Percentiles rank a stretch among this genome's conserved stretches.
Conservation (phyloP, 2,888 invertebrate species). For the Drepanosiphum platanoidis region DNA sequence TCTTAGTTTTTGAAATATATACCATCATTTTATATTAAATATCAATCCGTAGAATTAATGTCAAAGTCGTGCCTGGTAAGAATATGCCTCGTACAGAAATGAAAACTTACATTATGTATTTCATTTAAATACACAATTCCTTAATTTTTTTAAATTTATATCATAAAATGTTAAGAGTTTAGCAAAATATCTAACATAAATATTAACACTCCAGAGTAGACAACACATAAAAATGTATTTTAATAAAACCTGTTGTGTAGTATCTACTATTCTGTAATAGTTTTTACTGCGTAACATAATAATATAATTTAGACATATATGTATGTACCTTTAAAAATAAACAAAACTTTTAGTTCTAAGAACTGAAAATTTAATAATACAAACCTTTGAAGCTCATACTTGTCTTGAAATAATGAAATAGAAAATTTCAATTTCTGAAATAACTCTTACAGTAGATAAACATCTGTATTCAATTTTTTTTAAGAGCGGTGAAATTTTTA, state of each 20-base stretch:
- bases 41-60: background rate
- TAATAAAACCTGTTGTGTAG: background rate
- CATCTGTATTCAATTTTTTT: background rate
- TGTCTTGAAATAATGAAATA: constrained; percentile 2
- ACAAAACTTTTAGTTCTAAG: constrained; percentile 16
- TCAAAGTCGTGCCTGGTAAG: background rate
- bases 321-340: constrained; percentile 30
- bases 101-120: background rate
- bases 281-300: background rate
- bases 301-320: background rate
- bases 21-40: background rate
- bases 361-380: constrained; percentile 34
- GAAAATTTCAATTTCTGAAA: constrained; percentile 43
- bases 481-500: background rate
- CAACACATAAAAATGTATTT: background rate
- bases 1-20: background rate
- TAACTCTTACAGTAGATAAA: constrained; percentile 10
- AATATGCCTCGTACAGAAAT: background rate
- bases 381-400: constrained; percentile 51
- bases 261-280: background rate
- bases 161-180: background rate
- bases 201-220: background rate
- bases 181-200: constrained; percentile 26
- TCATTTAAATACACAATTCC: background rate
- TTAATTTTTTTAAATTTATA: background rate